These are phyloP conservation scores for Alosa alosa DNA, from an alignment of 2,113 vertebrate genomes.

Conservation along the genomic window DNA sequence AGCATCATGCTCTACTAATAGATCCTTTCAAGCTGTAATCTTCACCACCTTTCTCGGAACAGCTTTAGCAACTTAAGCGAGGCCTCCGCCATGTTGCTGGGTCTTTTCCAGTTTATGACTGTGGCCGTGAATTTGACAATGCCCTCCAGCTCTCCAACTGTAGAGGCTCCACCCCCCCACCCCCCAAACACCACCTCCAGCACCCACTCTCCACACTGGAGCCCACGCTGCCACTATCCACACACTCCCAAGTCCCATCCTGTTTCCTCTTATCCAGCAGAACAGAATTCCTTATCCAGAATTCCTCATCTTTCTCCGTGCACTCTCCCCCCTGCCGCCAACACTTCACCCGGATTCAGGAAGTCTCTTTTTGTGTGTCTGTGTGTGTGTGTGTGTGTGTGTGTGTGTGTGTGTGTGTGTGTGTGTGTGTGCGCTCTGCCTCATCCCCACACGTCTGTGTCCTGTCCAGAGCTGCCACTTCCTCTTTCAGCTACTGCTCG, in stretches of 20 bases:
- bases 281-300: conserved; percentile 16
- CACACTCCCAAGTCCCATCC: neutral
- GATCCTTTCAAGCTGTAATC: neutral
- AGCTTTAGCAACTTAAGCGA: neutral
- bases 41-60: neutral
- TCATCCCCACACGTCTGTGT: neutral
- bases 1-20: neutral
- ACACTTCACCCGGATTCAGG: conserved; percentile 2
- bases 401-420: neutral
- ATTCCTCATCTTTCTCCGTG: neutral
- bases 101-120: neutral
- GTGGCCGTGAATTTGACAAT: neutral
- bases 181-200: neutral
- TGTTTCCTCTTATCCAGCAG: conserved; percentile 14
- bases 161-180: neutral
- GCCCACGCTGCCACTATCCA: neutral
- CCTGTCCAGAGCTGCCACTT: neutral
- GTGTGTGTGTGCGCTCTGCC: neutral
- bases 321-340: neutral
- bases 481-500: neutral
- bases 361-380: neutral
- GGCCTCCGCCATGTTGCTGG: neutral
- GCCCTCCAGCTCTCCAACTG: neutral
- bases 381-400: neutral
- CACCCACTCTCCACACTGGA: neutral